These are phyloP conservation scores for Sebastes glaucus DNA, from an alignment of 2,797 vertebrate species.

Conservation along the genomic window DNA sequence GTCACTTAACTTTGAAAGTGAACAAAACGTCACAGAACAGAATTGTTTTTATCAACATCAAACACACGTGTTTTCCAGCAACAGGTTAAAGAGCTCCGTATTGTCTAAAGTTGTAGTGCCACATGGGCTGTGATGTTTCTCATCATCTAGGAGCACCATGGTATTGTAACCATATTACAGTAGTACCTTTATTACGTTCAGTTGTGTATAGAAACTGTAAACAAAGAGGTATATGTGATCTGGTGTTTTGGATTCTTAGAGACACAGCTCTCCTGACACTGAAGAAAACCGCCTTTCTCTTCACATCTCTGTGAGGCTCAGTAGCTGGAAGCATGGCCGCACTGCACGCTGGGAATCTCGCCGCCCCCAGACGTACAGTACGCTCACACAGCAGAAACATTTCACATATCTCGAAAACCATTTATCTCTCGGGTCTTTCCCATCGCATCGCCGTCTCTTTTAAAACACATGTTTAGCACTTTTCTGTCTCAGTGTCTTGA, in stretches of 20 bases:
- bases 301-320: conserved; percentile 81
- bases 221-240: conserved; percentile 98
- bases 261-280: conserved; percentile 91
- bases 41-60: conserved; percentile 30
- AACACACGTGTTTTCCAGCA: conserved; percentile 56
- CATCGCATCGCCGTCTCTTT: conserved; percentile 26
- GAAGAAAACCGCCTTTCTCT: conserved; percentile 76
- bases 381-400: conserved; percentile 63
- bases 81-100: conserved; percentile 69
- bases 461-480: conserved; percentile 47
- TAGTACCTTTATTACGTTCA: conserved; percentile 95
- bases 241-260: conserved; percentile 90
- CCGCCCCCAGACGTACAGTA: conserved; percentile 35
- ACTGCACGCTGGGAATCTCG: conserved; percentile 38
- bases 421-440: conserved; percentile 51
- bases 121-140: conserved; percentile 90
- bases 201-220: conserved; percentile 97
- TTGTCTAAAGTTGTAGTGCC: conserved; percentile 84
- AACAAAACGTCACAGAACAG: conserved; percentile 41
- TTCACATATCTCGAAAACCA: conserved; percentile 54
- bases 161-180: conserved; percentile 95
- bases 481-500: conserved; percentile 82
- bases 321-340: conserved; percentile 78
- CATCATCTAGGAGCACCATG: conserved; percentile 96
- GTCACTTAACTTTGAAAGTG: conserved; percentile 38